phyloP scores from a whole-genome alignment of 2,797 vertebrate genomes.

The Moxostoma hubbsi region DNA sequence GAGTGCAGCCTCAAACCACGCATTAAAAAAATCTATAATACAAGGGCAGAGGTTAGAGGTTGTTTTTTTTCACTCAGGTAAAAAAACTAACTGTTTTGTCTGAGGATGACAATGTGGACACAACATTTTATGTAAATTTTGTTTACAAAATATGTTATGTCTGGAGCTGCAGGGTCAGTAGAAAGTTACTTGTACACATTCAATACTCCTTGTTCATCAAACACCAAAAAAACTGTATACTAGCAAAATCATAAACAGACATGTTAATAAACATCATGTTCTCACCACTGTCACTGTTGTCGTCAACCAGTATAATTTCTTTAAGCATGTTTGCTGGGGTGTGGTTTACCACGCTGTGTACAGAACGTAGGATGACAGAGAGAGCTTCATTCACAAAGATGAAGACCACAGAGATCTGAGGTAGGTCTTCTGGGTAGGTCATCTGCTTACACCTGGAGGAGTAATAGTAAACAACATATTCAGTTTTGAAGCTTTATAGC shows the following conservation, averaged over 20 bases:
- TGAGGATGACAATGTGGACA: background rate
- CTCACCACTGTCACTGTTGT: conserved; percentile 96
- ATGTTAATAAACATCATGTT: background rate
- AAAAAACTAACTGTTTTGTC: conserved; percentile 25
- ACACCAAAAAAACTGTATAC: too few species aligned
- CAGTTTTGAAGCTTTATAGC: background rate
- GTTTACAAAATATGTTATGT: background rate
- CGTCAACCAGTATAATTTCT: conserved; percentile 96
- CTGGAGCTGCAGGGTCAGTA: conserved; percentile 9
- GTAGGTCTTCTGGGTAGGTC: conserved; percentile 84
- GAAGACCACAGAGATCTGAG: conserved; percentile 96
- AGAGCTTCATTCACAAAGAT: conserved; percentile 97
- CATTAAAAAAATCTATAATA: background rate
- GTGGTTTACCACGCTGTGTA: conserved; percentile 97
- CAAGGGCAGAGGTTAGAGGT: too few species aligned
- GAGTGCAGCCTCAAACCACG: conserved; percentile 16
- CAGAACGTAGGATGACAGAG: conserved; percentile 94
- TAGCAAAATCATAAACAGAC: background rate
- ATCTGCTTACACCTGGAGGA: conserved; percentile 87
- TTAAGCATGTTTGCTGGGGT: conserved; percentile 93
- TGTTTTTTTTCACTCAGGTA: background rate
- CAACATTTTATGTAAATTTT: background rate
- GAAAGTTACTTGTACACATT: background rate
- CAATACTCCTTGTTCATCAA: background rate
- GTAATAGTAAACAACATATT: background rate